Evolutionary conservation across 2,888 invertebrate species (phyloP).

Genomic region (Ceratothoa steindachneri): DNA sequence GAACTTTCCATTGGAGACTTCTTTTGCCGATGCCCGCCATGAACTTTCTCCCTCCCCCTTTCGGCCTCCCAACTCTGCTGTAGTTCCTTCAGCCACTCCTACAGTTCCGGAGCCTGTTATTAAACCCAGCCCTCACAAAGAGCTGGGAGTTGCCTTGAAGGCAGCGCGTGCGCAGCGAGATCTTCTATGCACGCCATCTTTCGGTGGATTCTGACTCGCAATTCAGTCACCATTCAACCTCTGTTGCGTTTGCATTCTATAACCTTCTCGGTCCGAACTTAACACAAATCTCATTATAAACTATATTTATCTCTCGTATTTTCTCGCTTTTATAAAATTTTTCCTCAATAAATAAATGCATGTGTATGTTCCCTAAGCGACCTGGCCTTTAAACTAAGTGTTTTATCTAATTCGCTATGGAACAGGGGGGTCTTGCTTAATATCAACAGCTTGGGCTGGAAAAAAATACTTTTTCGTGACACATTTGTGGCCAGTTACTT

Average conservation of each 20-base stretch:
- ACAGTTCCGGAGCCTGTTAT: neutral
- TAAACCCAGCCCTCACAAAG: neutral
- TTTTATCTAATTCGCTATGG: too few species aligned
- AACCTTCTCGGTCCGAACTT: neutral
- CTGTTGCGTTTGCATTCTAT: neutral
- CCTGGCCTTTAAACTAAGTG: too few species aligned
- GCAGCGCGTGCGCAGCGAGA: neutral
- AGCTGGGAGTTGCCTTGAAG: neutral
- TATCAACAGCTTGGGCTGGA: too few species aligned
- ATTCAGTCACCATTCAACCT: neutral
- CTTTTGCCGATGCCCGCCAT: neutral
- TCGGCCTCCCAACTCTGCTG: too few species aligned
- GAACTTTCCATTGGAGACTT: neutral
- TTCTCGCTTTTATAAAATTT: too few species aligned
- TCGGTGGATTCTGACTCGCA: neutral
- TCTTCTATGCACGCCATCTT: neutral
- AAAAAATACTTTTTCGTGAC: too few species aligned
- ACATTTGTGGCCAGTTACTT: too few species aligned
- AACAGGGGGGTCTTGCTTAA: too few species aligned
- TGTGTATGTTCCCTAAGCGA: too few species aligned
- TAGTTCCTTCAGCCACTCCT: neutral
- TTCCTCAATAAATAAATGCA: too few species aligned
- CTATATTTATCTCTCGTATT: too few species aligned
- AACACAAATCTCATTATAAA: neutral
- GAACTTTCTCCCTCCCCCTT: neutral